Evolutionary conservation across 2,797 vertebrate species (phyloP).

Genomic region (Darevskia mixta): DNA sequence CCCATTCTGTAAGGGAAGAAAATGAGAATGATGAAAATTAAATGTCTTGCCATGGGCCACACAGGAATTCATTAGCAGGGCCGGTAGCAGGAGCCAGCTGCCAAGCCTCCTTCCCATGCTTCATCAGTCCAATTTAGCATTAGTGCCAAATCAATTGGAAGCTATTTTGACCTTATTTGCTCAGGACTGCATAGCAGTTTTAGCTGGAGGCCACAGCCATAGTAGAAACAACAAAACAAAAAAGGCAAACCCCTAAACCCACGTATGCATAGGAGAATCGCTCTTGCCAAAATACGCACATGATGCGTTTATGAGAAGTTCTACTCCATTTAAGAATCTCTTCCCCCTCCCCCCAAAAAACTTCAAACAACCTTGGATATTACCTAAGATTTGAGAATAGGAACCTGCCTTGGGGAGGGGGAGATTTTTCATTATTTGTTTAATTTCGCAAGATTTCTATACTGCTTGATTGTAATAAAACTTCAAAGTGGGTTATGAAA

Average conservation of each 20-base stretch:
- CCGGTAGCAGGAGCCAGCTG: conserved; percentile 5
- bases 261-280: not conserved
- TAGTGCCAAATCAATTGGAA: conserved; percentile 35
- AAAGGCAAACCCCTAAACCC: not conserved
- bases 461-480: too few relatives aligned
- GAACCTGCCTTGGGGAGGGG: not conserved
- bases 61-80: conserved; percentile 13
- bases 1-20: conserved; percentile 1
- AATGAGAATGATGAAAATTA: not conserved
- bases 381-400: not conserved
- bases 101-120: conserved; percentile 15
- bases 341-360: too few relatives aligned
- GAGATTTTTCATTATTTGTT: too few relatives aligned
- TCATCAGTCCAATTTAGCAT: conserved; percentile 35
- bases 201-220: conserved; percentile 14
- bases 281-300: not conserved
- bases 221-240: not conserved
- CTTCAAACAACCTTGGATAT: not conserved
- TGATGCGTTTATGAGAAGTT: not conserved
- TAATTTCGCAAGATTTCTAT: too few relatives aligned
- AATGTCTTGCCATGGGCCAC: conserved; percentile 19
- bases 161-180: conserved; percentile 33
- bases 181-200: not conserved
- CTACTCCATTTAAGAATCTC: not conserved
- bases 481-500: too few relatives aligned